A percentile compares a stretch with the other conserved stretches of the same genome.
phyloP scores from a whole-genome alignment of 2,797 vertebrate genomes.

The Galago senegalensis region DNA sequence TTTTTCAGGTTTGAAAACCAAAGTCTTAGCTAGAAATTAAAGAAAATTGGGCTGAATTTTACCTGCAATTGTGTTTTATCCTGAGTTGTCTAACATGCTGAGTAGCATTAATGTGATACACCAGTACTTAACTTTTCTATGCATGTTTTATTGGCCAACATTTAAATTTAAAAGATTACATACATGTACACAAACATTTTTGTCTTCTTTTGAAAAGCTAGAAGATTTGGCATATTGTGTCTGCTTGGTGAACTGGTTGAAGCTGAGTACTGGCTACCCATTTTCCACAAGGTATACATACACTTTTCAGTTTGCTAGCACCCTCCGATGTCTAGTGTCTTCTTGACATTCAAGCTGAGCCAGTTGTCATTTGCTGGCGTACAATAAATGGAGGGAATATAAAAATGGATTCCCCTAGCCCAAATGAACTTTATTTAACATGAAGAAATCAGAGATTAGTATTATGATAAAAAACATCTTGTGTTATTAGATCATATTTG shows the following conservation, averaged over 20 bases:
- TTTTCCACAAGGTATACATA: not conserved
- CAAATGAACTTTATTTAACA: conserved; percentile 52
- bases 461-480: not conserved
- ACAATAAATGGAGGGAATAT: not conserved
- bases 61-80: not conserved
- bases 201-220: conserved; percentile 17
- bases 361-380: not conserved
- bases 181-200: not conserved
- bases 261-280: not conserved
- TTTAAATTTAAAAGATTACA: not conserved
- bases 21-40: not conserved
- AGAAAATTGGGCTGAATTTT: not conserved
- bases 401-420: not conserved
- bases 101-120: not conserved
- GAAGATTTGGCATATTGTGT: not conserved
- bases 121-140: not conserved
- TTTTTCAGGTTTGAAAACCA: not conserved
- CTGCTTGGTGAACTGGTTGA: not conserved
- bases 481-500: not conserved
- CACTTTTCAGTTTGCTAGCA: not conserved
- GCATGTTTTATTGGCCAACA: not conserved
- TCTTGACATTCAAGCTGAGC: not conserved
- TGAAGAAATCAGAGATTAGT: not conserved
- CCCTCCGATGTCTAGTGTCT: not conserved
- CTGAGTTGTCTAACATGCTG: not conserved